A percentile compares a stretch with the other conserved stretches of the same genome.
phyloP scores from a whole-genome alignment of 2,113 vertebrate species.

The Bothrops jararaca region DNA sequence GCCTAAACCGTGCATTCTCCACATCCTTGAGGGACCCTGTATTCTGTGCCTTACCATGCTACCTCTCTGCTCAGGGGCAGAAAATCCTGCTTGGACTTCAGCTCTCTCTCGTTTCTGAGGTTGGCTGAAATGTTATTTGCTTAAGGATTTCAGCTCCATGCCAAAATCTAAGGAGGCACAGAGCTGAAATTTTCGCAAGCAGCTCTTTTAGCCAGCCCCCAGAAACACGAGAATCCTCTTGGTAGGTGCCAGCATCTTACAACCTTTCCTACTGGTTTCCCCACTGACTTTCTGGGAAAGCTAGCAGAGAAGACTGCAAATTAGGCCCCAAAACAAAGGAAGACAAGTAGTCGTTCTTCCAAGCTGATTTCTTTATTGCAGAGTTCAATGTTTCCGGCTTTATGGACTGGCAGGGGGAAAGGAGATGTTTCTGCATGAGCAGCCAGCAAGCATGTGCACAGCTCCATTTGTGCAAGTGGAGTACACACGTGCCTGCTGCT shows the following conservation, averaged over 20 bases:
- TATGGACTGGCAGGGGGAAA: no score
- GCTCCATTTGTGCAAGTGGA: no score
- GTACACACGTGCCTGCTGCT: no score
- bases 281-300: neutral
- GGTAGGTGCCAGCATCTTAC: neutral
- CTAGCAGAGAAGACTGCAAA: neutral
- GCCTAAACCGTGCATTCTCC: neutral
- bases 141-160: neutral
- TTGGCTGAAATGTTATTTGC: neutral
- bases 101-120: neutral
- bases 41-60: neutral
- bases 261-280: neutral
- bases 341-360: neutral
- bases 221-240: neutral
- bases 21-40: neutral
- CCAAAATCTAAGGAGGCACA: neutral
- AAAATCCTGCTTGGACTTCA: neutral
- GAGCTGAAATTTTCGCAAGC: neutral
- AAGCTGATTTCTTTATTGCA: no score
- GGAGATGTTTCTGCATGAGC: no score
- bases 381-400: no score
- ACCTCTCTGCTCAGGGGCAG: neutral
- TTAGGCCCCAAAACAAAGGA: neutral
- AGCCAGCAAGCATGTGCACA: no score
- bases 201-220: neutral